A percentile compares a stretch with the other conserved stretches of the same genome.
Conservation (phyloP, 2,888 invertebrate genomes). For the Synergus japonicus region DNA sequence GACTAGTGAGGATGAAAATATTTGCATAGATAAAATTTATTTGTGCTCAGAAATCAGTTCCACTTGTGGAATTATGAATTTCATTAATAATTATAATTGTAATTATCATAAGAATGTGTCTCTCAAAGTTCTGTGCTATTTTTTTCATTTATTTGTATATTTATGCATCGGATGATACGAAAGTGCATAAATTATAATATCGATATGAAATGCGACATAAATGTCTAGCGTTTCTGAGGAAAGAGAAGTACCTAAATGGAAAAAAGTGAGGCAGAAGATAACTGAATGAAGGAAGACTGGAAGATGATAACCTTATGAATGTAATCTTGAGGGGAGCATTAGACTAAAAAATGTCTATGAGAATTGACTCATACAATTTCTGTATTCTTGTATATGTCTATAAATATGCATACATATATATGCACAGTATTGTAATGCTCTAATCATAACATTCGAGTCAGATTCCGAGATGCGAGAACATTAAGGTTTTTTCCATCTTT, state of each 20-base stretch:
- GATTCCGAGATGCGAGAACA: neutral
- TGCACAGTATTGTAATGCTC: neutral
- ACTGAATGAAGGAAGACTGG: constrained; percentile 17
- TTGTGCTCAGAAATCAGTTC: neutral
- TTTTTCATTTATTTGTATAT: neutral
- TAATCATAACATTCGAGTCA: neutral
- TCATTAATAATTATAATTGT: too few relatives aligned
- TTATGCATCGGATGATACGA: constrained; percentile 11
- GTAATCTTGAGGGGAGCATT: constrained; percentile 28
- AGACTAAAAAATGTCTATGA: constrained; percentile 12
- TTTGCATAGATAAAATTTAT: constrained; percentile 32
- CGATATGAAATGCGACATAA: neutral
- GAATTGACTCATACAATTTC: neutral
- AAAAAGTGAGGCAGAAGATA: constrained; percentile 19
- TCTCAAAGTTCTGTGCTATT: neutral
- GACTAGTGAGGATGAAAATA: constrained; percentile 19
- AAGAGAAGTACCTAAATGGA: constrained; percentile 44
- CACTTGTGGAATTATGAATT: too few relatives aligned
- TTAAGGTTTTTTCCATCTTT: neutral
- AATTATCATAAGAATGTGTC: too few relatives aligned
- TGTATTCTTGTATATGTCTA: neutral
- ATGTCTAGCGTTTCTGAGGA: constrained; percentile 42
- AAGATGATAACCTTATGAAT: constrained; percentile 27
- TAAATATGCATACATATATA: neutral
- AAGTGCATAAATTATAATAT: constrained; percentile 10